Conservation (phyloP, 1,140 invertebrate genomes). For the Globodera rostochiensis region DNA sequence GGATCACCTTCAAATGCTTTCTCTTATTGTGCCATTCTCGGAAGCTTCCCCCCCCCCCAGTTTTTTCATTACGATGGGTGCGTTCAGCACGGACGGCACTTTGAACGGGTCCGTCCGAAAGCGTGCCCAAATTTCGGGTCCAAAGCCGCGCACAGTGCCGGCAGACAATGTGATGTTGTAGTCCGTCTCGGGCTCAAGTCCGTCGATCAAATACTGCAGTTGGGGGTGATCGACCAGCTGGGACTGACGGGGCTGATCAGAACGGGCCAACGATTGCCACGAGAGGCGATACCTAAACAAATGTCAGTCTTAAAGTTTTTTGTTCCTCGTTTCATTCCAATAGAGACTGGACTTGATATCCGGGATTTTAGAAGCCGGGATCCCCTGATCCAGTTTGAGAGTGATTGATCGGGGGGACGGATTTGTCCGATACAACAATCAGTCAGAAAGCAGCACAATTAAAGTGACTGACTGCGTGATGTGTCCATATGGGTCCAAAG, state of each 20-base stretch:
- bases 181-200: conserved; percentile 58
- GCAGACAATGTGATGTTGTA: conserved; percentile 64
- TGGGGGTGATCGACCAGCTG: conserved; percentile 63
- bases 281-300: conserved; percentile 43
- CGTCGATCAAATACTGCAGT: conserved; percentile 59
- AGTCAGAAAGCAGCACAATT: not conserved
- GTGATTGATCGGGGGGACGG: not conserved
- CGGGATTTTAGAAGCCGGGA: no score
- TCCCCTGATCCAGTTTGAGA: no score
- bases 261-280: conserved; percentile 47
- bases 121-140: conserved; percentile 62
- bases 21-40: not conserved
- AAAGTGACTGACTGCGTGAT: conserved; percentile 53
- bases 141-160: conserved; percentile 55
- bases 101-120: conserved; percentile 63
- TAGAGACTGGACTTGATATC: no score
- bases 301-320: not conserved
- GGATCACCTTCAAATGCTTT: conserved; percentile 43
- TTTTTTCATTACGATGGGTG: conserved; percentile 4
- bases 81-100: conserved; percentile 53
- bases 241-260: conserved; percentile 50
- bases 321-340: no score
- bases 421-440: not conserved
- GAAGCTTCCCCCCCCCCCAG: no score
- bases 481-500: conserved; percentile 56